Base-by-base conservation (phyloP, 1,140 invertebrate species). In the Zaprionus capensis region DNA sequence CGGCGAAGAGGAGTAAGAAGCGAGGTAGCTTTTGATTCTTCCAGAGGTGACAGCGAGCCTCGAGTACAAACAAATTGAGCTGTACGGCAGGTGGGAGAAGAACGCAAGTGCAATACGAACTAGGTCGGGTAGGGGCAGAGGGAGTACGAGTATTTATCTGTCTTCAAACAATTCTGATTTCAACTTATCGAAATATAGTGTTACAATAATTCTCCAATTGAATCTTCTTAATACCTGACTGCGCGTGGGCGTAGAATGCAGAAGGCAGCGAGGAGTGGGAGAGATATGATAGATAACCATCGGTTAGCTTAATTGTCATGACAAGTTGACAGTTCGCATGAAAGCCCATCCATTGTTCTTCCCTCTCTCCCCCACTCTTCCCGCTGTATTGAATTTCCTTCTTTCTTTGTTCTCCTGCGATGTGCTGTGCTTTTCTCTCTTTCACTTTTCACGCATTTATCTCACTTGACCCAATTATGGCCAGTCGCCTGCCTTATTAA, bases 281-380 rank as follows among this genome's bases (percentile, higher is more conserved):
- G 56, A 28, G n/a, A 41, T 49, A 66, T 51, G 49, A 85, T 78
- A 85, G 75, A 78, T 84, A 85, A 78, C 80, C 78, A 86, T 86
- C 82, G 71, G 74, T 67, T 71, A 77, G 81, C 64, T 90, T 88
- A 88, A 88, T 88, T 88, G 81, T 88, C 78, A 49, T 88, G 85
- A 88, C 86, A 88, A 88, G 81, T 88, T 88, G 85, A 88, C 85
- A 88, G 86, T 88, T 88, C 81, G 79, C 85, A 90, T 88, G 85
- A 88, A 88, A 90, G 85, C 59, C 64, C 85, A 55, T 62, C 71
- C 85, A 88, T 88, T 88, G 85, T 88, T 81, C 76, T 49, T 26
- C 36, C 62, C 57, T 34, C 59, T 58, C 28, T 9, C 20, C 57
- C 62, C 59, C 78, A 56, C 62, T 31, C 15, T 12, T 36, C 15